Percentiles rank a stretch among this genome's conserved stretches.
phyloP scores from a whole-genome alignment of 2,888 invertebrate genomes.

The Pristionchus maxplancki region DNA sequence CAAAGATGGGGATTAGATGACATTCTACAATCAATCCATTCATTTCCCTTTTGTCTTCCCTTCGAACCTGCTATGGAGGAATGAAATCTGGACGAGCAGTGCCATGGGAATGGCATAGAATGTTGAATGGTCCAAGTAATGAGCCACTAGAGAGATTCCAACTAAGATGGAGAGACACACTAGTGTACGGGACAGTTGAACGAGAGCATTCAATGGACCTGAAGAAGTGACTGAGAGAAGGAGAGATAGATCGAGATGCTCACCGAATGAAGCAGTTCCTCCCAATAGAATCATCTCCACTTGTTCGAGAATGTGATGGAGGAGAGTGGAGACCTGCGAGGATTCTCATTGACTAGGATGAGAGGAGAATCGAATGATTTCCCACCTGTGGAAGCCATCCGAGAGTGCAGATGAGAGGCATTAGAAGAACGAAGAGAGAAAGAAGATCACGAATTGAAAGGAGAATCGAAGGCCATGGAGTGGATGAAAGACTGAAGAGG shows the following conservation, averaged over 20 bases:
- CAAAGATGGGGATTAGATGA: conserved; percentile 64
- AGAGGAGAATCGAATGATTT: neutral
- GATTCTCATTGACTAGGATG: neutral
- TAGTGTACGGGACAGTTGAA: conserved; percentile 56
- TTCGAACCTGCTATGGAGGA: conserved; percentile 50
- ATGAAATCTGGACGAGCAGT: conserved; percentile 40
- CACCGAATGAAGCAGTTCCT: conserved; percentile 84
- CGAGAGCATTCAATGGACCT: conserved; percentile 56
- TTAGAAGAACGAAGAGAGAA: conserved; percentile 86
- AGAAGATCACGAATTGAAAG: conserved; percentile 66
- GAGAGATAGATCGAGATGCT: conserved; percentile 77
- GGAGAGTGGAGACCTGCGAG: conserved; percentile 89
- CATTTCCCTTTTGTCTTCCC: neutral
- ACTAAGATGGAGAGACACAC: conserved; percentile 54
- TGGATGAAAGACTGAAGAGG: conserved; percentile 35
- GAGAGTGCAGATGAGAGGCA: conserved; percentile 94
- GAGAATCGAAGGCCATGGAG: conserved; percentile 54
- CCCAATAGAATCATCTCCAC: conserved; percentile 82
- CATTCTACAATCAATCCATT: conserved; percentile 54
- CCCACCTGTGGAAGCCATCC: conserved; percentile 94
- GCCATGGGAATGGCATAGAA: conserved; percentile 37
- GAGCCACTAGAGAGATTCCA: conserved; percentile 57
- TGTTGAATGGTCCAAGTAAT: conserved; percentile 50
- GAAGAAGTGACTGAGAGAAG: neutral
- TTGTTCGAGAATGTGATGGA: conserved; percentile 96